phyloP scores from a whole-genome alignment of 1,140 invertebrate genomes.

The Camponotus floridanus region DNA sequence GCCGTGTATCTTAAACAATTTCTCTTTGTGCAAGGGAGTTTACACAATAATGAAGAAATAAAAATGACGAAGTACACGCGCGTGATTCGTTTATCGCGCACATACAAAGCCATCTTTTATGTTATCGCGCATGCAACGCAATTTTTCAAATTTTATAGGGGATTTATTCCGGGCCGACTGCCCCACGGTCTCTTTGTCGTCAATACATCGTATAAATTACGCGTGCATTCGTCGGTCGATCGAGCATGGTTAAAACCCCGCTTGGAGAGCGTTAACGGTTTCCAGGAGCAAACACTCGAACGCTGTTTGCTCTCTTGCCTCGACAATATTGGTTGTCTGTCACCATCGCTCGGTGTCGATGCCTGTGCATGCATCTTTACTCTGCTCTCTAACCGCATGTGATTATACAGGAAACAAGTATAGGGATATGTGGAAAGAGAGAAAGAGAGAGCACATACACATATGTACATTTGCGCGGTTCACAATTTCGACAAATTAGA shows the following conservation, averaged over 20 bases:
- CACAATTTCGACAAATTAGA: neutral
- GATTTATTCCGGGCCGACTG: constrained; percentile 19
- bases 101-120: neutral
- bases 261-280: constrained; percentile 51
- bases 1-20: constrained; percentile 1
- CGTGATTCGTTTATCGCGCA: constrained; percentile 10
- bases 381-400: neutral
- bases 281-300: constrained; percentile 56
- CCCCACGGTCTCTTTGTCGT: constrained; percentile 1
- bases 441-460: neutral
- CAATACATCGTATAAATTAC: constrained; percentile 35
- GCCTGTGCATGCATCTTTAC: constrained; percentile 27
- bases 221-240: constrained; percentile 51
- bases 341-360: constrained; percentile 2
- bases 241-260: constrained; percentile 40
- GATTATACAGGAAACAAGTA: neutral
- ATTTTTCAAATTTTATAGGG: constrained; percentile 45
- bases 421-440: neutral
- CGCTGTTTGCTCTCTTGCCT: constrained; percentile 57
- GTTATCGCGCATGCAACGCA: neutral
- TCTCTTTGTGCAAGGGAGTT: neutral
- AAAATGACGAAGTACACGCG: constrained; percentile 10
- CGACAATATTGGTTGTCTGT: constrained; percentile 41
- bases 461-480: too few species aligned
- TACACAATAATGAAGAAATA: constrained; percentile 8